phyloP scores from a whole-genome alignment of 1,140 invertebrate species.

The Ctenoplectra terminalis region DNA sequence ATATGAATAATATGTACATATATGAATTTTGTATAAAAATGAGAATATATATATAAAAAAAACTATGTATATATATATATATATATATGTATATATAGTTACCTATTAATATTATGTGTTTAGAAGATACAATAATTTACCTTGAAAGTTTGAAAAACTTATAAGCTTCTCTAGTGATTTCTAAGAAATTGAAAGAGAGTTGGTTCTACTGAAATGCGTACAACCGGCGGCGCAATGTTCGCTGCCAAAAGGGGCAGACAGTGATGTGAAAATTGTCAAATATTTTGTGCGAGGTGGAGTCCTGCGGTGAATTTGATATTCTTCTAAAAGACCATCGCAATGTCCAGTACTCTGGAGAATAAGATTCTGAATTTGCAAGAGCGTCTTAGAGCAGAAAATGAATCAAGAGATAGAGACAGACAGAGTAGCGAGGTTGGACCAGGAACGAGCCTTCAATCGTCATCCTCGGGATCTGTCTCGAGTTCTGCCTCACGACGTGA shows the following conservation, averaged over 20 bases:
- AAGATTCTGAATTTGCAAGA: constrained; percentile 87
- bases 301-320: constrained; percentile 46
- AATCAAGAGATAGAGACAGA: constrained; percentile 83
- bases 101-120: background rate
- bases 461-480: constrained; percentile 70
- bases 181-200: constrained; percentile 20
- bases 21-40: background rate
- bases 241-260: constrained; percentile 78
- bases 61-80: no score
- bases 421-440: constrained; percentile 72
- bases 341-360: constrained; percentile 84
- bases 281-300: constrained; percentile 66
- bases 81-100: no score
- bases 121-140: background rate
- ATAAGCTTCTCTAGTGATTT: constrained; percentile 34
- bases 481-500: constrained; percentile 77
- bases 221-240: constrained; percentile 64
- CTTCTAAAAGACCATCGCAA: constrained; percentile 48
- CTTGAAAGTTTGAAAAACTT: background rate
- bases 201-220: constrained; percentile 54
- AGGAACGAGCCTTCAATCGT: constrained; percentile 69
- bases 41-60: background rate
- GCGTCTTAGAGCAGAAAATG: constrained; percentile 86
- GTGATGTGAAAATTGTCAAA: constrained; percentile 78
- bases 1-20: background rate